Percentiles rank a stretch among this genome's conserved stretches.
These are phyloP conservation scores for Coelopa frigida DNA, from an alignment of 1,140 invertebrate genomes.

Conservation along the genomic window DNA sequence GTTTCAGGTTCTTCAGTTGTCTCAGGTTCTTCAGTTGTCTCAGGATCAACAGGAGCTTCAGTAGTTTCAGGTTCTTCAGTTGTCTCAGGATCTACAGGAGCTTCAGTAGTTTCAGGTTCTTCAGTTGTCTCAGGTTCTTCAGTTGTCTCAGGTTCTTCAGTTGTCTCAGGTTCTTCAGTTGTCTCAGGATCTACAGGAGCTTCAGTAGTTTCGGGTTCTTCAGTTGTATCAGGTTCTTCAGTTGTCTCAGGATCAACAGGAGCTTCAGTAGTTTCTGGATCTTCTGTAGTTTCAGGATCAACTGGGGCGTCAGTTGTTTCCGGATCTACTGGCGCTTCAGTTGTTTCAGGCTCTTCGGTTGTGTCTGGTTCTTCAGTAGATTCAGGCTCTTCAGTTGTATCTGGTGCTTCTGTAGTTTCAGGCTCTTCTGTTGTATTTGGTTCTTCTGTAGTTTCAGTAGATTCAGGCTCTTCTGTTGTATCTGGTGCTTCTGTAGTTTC, in stretches of 20 bases:
- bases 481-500: neutral
- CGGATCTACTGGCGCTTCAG: neutral
- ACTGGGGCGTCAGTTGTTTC: neutral
- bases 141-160: neutral
- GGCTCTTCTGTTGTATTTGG: constrained; percentile 2
- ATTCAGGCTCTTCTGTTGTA: neutral
- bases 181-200: neutral
- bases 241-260: constrained; percentile 1
- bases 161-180: neutral
- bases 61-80: constrained; percentile 3
- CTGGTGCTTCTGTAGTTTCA: neutral
- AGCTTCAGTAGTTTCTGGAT: neutral
- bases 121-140: constrained; percentile 1
- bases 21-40: neutral
- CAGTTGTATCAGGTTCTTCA: neutral
- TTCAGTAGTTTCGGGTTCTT: neutral
- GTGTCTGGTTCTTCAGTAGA: neutral
- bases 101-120: constrained; percentile 1
- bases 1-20: constrained; percentile 1
- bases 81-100: neutral
- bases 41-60: neutral
- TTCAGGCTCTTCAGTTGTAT: neutral
- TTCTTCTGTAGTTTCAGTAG: constrained; percentile 2
- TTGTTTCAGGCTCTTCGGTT: constrained; percentile 2
- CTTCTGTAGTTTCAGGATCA: neutral